These are phyloP conservation scores for Fundulus diaphanus DNA, from an alignment of 2,797 vertebrate genomes.

Conservation along the genomic window DNA sequence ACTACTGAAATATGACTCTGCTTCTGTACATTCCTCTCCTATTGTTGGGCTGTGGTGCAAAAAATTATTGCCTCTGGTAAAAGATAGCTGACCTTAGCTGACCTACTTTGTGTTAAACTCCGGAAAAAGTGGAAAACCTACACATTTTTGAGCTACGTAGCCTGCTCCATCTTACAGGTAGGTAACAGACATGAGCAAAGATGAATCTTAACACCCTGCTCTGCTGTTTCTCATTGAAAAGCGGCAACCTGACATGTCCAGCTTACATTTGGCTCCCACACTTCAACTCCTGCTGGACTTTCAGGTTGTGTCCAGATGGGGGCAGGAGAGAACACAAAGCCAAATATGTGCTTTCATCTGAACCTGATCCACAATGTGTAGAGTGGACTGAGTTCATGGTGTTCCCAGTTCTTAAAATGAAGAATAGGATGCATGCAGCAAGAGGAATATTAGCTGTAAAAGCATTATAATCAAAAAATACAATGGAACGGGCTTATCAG, in stretches of 20 bases:
- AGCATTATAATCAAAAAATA: background rate
- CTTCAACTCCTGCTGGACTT: conserved; percentile 35
- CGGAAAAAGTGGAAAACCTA: background rate
- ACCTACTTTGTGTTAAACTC: conserved; percentile 22
- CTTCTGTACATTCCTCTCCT: conserved; percentile 38
- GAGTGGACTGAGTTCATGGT: conserved; percentile 57
- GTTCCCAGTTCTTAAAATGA: conserved; percentile 28
- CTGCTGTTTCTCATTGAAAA: background rate
- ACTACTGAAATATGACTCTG: conserved; percentile 55
- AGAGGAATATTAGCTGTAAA: conserved; percentile 10
- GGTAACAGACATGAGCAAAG: background rate
- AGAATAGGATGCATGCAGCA: conserved; percentile 17
- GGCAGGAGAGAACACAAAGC: conserved; percentile 69
- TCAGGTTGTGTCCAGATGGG: conserved; percentile 70
- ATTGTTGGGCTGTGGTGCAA: conserved; percentile 35
- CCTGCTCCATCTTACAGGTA: background rate
- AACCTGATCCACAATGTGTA: conserved; percentile 55
- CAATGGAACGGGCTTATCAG: background rate
- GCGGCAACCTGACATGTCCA: conserved; percentile 16
- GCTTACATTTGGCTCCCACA: background rate
- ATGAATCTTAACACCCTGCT: background rate
- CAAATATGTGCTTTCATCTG: conserved; percentile 60
- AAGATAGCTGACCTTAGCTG: conserved; percentile 18
- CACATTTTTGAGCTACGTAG: background rate
- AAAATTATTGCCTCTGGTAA: conserved; percentile 27